Conservation (phyloP, 1,140 invertebrate species). For the Orchesella cincta region DNA sequence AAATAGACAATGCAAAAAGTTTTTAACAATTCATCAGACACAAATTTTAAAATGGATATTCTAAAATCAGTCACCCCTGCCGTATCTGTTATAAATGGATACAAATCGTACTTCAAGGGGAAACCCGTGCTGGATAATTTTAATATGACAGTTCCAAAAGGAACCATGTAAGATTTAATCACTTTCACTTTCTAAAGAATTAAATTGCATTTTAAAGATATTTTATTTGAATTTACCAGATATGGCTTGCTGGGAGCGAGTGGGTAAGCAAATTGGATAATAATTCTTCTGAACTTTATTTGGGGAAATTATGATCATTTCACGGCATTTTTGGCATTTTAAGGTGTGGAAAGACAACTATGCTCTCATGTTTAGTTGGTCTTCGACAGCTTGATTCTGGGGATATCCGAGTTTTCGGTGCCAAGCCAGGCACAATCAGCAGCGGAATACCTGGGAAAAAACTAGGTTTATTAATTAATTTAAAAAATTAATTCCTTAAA, state of each 20-base stretch:
- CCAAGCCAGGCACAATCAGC: background rate
- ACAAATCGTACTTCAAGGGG: conserved; percentile 15
- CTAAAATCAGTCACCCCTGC: too few species aligned
- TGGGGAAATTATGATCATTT: too few species aligned
- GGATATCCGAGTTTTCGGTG: conserved; percentile 20
- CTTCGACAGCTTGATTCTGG: conserved; percentile 4
- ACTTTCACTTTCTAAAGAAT: background rate
- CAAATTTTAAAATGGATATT: too few species aligned
- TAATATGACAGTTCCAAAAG: conserved; percentile 30
- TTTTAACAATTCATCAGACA: too few species aligned
- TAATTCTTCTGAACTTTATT: too few species aligned
- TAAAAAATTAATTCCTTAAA: too few species aligned
- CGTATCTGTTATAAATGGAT: background rate
- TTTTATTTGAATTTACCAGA: conserved; percentile 1
- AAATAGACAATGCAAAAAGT: too few species aligned
- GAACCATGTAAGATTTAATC: conserved; percentile 20
- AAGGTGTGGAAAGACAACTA: conserved; percentile 29
- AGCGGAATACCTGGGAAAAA: conserved; percentile 20
- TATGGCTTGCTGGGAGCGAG: conserved; percentile 4
- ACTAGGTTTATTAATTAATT: too few species aligned
- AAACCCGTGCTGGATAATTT: background rate
- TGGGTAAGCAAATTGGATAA: too few species aligned
- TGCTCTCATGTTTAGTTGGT: conserved; percentile 22
- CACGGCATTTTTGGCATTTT: too few species aligned
- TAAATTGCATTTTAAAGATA: background rate